Conservation (phyloP, 2,888 invertebrate genomes). For the Pardosa pseudoannulata region DNA sequence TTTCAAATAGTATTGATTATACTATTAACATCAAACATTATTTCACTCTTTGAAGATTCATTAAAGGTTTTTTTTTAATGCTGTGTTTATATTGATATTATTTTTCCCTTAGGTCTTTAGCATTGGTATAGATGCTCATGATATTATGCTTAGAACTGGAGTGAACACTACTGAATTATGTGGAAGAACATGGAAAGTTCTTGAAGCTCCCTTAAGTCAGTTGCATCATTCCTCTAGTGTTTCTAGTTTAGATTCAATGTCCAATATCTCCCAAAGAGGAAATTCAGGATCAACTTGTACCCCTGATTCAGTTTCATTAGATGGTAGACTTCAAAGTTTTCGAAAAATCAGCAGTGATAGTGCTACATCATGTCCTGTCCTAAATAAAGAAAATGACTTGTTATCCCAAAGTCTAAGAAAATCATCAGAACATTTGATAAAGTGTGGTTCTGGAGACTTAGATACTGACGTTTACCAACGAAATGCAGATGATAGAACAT, state of each 20-base stretch:
- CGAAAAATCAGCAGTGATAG: constrained; percentile 35
- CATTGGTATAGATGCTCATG: constrained; percentile 75
- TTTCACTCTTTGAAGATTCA: no score
- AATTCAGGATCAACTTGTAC: constrained; percentile 24
- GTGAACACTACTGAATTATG: constrained; percentile 80
- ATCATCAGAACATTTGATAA: not conserved
- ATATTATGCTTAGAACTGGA: constrained; percentile 76
- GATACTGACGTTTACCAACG: not conserved
- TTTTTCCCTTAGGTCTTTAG: constrained; percentile 76
- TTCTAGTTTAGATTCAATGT: constrained; percentile 63
- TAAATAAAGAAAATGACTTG: not conserved
- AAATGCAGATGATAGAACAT: constrained; percentile 23
- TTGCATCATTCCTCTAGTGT: constrained; percentile 40
- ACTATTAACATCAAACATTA: no score
- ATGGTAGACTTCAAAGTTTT: constrained; percentile 27
- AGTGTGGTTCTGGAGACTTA: not conserved
- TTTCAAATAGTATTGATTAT: no score
- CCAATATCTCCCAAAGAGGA: constrained; percentile 41
- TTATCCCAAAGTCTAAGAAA: no score
- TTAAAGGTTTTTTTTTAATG: no score
- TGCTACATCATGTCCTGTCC: not conserved
- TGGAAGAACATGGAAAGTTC: constrained; percentile 88
- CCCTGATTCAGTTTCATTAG: constrained; percentile 39
- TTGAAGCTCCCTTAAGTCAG: constrained; percentile 28
- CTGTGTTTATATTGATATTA: not conserved